Percentiles rank a stretch among this genome's conserved stretches.
Conservation (phyloP, 2,888 invertebrate species). For the Drosophila maculinotata region DNA sequence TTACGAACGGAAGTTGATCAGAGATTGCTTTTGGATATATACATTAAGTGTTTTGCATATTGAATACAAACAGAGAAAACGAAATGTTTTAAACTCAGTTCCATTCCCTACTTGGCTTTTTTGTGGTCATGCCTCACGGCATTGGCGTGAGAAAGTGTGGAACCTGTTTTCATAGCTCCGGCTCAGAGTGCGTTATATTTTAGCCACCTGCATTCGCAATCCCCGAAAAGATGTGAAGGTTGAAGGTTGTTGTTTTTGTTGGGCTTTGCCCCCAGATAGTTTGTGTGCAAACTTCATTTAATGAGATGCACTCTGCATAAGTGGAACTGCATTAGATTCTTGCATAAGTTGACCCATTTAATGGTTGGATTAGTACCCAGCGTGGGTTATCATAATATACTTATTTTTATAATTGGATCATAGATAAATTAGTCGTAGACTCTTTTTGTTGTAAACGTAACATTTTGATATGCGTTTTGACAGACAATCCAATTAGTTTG, state of each 20-base stretch:
- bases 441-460: slow-evolving; percentile 8
- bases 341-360: slow-evolving; percentile 42
- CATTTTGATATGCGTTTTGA: slow-evolving; percentile 28
- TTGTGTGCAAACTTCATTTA: slow-evolving; percentile 48
- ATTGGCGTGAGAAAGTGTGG: slow-evolving; percentile 79
- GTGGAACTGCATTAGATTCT: slow-evolving; percentile 42
- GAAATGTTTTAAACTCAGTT: slow-evolving; percentile 19
- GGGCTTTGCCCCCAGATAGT: slow-evolving; percentile 19
- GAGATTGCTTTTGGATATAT: slow-evolving; percentile 36
- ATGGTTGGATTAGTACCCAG: slow-evolving; percentile 28
- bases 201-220: slow-evolving; percentile 5
- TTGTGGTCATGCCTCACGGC: slow-evolving; percentile 55
- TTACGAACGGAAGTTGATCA: slow-evolving; percentile 59
- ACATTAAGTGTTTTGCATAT: slow-evolving; percentile 46
- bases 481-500: slow-evolving; percentile 38
- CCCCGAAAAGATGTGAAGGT: slow-evolving; percentile 31
- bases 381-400: slow-evolving; percentile 29
- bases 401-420: slow-evolving; percentile 35
- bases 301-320: slow-evolving; percentile 47
- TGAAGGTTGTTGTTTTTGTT: slow-evolving; percentile 40
- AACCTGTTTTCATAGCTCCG: slow-evolving; percentile 69
- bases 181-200: slow-evolving; percentile 2
- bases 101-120: slow-evolving; percentile 28
- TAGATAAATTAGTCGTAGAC: slow-evolving; percentile 22
- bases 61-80: slow-evolving; percentile 25